A percentile compares a stretch with the other conserved stretches of the same genome.
Conservation (phyloP, 2,888 invertebrate genomes). For the Fragum sueziense region DNA sequence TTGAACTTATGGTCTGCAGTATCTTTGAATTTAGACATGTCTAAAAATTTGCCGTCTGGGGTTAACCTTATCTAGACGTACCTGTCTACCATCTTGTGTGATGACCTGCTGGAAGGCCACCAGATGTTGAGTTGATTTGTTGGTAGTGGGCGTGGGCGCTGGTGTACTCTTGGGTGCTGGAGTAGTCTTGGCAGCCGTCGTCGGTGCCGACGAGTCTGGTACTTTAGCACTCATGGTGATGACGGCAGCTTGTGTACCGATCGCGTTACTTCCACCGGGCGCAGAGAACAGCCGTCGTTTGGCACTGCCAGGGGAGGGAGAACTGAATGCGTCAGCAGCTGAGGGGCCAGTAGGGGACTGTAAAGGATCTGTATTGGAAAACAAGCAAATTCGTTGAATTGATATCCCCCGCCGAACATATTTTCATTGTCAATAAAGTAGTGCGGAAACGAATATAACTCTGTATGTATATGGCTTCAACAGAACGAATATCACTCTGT, state of each 20-base stretch:
- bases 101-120: conserved; percentile 76
- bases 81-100: conserved; percentile 78
- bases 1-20: too few relatives aligned
- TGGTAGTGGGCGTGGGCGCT: not conserved
- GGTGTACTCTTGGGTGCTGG: not conserved
- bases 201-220: not conserved
- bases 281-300: conserved; percentile 80
- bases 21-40: too few relatives aligned
- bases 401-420: too few relatives aligned
- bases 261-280: not conserved
- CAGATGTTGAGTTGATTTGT: conserved; percentile 57
- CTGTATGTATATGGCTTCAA: too few relatives aligned
- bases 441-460: too few relatives aligned
- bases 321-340: conserved; percentile 78
- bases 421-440: too few relatives aligned
- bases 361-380: too few relatives aligned
- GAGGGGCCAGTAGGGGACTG: conserved; percentile 77
- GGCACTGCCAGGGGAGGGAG: conserved; percentile 80
- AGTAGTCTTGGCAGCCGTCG: not conserved
- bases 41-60: not conserved
- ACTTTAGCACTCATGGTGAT: not conserved
- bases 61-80: conserved; percentile 50
- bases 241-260: not conserved
- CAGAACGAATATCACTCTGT: too few relatives aligned
- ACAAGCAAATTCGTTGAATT: too few relatives aligned